Evolutionary conservation across 2,113 vertebrate genomes (phyloP).

Genomic region (Asarcornis scutulata): DNA sequence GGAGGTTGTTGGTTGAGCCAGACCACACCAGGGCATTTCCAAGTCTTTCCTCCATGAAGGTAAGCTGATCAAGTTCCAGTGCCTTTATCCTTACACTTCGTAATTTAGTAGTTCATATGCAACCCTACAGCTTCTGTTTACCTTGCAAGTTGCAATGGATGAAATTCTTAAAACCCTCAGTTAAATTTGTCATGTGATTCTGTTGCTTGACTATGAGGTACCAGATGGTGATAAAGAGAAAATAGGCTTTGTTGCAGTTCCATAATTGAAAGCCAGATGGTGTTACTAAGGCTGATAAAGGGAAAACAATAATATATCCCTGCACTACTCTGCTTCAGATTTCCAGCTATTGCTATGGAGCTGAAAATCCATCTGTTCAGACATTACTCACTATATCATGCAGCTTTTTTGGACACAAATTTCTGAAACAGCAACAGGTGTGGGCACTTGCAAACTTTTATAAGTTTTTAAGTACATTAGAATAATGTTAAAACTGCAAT

Average conservation of each 20-base stretch:
- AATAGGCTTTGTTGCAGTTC: constrained; percentile 71
- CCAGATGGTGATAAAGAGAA: constrained; percentile 66
- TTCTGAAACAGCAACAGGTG: background rate
- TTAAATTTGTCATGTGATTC: constrained; percentile 27
- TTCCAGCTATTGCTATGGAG: constrained; percentile 26
- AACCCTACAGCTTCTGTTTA: background rate
- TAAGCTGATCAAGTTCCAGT: background rate
- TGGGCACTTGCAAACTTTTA: background rate
- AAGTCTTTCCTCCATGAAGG: background rate
- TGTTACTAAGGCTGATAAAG: constrained; percentile 68
- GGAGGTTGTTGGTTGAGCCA: background rate
- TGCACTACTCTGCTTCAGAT: constrained; percentile 30
- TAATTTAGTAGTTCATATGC: background rate
- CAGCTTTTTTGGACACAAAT: background rate
- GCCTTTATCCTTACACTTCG: background rate
- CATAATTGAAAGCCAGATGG: constrained; percentile 68
- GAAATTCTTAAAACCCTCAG: constrained; percentile 13
- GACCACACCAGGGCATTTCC: background rate
- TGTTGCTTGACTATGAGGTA: constrained; percentile 1
- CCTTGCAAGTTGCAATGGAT: background rate
- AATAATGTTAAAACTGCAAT: background rate
- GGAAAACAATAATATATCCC: constrained; percentile 42
- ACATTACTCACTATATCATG: constrained; percentile 19
- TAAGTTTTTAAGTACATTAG: background rate
- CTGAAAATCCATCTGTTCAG: constrained; percentile 52